Conservation (phyloP, 1,140 invertebrate species). For the Lithobius niger region DNA sequence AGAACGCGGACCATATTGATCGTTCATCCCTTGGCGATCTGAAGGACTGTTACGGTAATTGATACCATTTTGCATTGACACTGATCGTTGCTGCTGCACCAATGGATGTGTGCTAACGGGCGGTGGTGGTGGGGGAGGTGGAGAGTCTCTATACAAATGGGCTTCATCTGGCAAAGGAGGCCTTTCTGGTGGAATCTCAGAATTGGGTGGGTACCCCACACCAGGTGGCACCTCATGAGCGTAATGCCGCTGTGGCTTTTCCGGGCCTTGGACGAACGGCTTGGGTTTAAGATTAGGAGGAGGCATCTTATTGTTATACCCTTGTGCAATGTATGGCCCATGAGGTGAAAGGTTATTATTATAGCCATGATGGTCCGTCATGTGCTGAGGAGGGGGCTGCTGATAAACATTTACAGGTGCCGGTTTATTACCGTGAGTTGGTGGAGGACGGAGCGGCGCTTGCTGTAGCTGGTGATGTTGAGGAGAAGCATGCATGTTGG, state of each 20-base stretch:
- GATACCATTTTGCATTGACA: neutral
- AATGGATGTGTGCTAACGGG: constrained; percentile 56
- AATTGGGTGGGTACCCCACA: constrained; percentile 6
- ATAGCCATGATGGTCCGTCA: too few relatives aligned
- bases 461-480: too few relatives aligned
- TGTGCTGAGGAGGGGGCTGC: too few relatives aligned
- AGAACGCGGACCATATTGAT: too few relatives aligned
- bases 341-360: too few relatives aligned
- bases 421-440: constrained; percentile 9
- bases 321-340: too few relatives aligned
- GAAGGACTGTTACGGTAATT: neutral
- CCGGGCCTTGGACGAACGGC: constrained; percentile 19
- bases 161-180: constrained; percentile 24
- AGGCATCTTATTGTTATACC: too few relatives aligned
- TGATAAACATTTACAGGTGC: neutral
- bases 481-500: constrained; percentile 7
- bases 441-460: constrained; percentile 10
- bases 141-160: constrained; percentile 32
- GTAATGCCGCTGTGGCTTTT: constrained; percentile 22
- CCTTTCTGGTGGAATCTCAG: constrained; percentile 25
- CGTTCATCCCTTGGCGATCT: constrained; percentile 10
- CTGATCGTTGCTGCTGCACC: constrained; percentile 31
- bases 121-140: constrained; percentile 47
- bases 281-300: neutral
- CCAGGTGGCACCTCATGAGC: neutral